Conservation (phyloP, 2,797 vertebrate genomes). For the Cephalopachus bancanus region DNA sequence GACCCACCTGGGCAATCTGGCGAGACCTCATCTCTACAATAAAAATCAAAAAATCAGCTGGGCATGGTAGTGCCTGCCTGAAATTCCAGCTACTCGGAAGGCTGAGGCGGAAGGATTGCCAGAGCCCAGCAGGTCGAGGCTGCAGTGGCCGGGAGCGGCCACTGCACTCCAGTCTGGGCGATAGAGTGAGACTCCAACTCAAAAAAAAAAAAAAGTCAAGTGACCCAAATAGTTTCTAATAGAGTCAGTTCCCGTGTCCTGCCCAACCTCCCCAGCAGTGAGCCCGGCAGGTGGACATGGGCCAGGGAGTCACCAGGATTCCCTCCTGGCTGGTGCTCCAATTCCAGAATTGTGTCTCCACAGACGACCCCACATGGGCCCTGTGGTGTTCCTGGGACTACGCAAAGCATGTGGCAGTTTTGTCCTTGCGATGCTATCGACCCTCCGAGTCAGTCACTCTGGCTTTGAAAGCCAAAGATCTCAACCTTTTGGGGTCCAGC, state of each 20-base stretch:
- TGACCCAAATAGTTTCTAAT: rapidly evolving
- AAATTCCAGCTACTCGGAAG: no score
- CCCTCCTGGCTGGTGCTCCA: not conserved
- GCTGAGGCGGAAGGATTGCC: no score
- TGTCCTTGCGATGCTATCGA: not conserved
- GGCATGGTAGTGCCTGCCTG: no score
- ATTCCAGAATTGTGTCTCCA: not conserved
- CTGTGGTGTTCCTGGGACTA: no score
- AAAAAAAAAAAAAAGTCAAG: not conserved
- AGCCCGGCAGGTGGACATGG: rapidly evolving
- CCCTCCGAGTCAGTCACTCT: not conserved
- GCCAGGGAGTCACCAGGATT: no score
- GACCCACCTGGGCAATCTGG: no score
- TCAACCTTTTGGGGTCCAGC: not conserved
- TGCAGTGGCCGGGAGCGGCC: no score
- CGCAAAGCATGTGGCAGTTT: not conserved
- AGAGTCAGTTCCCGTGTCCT: not conserved
- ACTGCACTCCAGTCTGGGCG: no score
- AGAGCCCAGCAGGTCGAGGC: no score
- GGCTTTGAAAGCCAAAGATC: not conserved
- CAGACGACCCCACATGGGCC: rapidly evolving
- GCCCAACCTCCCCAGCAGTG: rapidly evolving
- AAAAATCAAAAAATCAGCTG: no score
- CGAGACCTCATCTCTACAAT: no score
- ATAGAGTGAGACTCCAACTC: no score